Conservation (phyloP, 2,888 invertebrate species). For the Ormyrus pomaceus region DNA sequence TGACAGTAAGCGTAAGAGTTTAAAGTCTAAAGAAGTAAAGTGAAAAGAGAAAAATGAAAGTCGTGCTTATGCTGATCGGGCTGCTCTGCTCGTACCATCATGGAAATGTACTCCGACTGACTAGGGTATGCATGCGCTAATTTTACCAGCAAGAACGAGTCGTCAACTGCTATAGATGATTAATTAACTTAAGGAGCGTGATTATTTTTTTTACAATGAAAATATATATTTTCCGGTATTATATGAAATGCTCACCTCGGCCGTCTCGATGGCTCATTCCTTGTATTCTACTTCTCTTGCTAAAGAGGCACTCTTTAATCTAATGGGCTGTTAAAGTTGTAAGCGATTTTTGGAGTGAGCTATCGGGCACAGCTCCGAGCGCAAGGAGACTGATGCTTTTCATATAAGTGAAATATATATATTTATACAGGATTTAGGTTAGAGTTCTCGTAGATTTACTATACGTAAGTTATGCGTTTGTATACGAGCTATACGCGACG, state of each 20-base stretch:
- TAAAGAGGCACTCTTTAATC: slow-evolving; percentile 23
- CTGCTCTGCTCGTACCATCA: slow-evolving; percentile 60
- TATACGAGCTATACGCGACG: slow-evolving; percentile 32
- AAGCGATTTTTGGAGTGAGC: slow-evolving; percentile 52
- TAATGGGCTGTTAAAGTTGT: slow-evolving; percentile 5
- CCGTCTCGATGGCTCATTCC: slow-evolving; percentile 62
- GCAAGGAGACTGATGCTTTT: slow-evolving; percentile 75
- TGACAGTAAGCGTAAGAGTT: slow-evolving; percentile 13
- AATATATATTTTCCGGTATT: slow-evolving; percentile 75
- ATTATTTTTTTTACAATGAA: slow-evolving; percentile 75
- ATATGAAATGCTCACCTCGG: slow-evolving; percentile 74
- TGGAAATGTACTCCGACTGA: slow-evolving; percentile 67
- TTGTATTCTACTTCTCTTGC: slow-evolving; percentile 39
- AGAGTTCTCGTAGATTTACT: slow-evolving; percentile 67
- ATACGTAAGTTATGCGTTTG: slow-evolving; percentile 67
- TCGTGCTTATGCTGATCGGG: slow-evolving; percentile 64
- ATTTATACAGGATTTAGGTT: slow-evolving; percentile 73
- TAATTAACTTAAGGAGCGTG: slow-evolving; percentile 73
- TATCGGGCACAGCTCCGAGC: slow-evolving; percentile 65
- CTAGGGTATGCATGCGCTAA: slow-evolving; percentile 71
- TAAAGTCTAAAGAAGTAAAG: slow-evolving; percentile 1
- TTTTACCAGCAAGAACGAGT: slow-evolving; percentile 69
- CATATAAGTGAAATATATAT: slow-evolving; percentile 76
- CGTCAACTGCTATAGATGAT: slow-evolving; percentile 73
- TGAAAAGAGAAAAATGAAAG: slow-evolving; percentile 52